phyloP scores from a whole-genome alignment of 2,113 vertebrate species.

The Astur gentilis region DNA sequence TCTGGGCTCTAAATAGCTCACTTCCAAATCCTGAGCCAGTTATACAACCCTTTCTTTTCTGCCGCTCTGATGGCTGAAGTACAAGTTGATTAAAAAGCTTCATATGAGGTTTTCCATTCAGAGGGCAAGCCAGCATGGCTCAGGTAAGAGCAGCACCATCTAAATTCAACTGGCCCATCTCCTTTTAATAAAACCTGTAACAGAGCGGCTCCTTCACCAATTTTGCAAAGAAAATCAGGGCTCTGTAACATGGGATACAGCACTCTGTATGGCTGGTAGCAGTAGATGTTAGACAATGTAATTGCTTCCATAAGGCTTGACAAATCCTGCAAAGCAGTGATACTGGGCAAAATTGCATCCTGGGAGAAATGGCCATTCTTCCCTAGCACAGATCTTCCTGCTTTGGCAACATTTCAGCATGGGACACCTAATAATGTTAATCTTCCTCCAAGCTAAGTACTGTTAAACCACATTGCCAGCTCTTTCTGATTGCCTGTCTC shows the following conservation, averaged over 20 bases:
- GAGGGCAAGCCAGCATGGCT: background rate
- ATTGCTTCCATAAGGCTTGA: background rate
- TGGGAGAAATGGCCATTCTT: background rate
- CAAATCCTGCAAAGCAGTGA: background rate
- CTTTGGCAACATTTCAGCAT: background rate
- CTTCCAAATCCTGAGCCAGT: background rate
- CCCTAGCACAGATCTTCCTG: background rate
- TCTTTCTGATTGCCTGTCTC: background rate
- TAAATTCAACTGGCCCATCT: background rate
- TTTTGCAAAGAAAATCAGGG: background rate
- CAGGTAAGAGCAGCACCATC: background rate
- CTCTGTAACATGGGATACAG: background rate
- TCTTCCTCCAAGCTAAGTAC: background rate
- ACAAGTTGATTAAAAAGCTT: background rate
- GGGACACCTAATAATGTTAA: background rate
- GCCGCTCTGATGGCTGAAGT: background rate
- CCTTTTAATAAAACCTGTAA: background rate
- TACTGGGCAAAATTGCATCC: background rate
- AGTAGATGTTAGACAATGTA: background rate
- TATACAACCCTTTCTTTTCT: background rate
- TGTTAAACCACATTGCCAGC: background rate
- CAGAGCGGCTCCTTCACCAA: background rate
- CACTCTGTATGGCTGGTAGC: background rate
- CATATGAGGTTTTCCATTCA: background rate
- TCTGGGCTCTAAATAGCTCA: background rate